Conservation (phyloP, 2,113 vertebrate species). For the Pomatostomus ruficeps region DNA sequence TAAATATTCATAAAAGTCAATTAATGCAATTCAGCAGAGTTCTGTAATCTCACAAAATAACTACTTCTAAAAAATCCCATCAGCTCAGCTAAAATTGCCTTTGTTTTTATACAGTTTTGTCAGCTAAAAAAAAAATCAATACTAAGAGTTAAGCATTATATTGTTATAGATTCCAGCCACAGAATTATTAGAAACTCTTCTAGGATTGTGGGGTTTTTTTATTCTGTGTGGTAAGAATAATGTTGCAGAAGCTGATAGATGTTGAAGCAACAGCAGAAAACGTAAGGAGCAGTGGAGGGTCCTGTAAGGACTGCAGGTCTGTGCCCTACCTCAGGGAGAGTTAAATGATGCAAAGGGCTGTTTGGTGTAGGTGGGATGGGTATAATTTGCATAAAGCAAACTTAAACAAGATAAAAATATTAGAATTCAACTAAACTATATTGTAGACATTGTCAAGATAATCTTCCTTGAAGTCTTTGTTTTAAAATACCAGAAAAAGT, state of each 20-base stretch:
- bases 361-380: neutral
- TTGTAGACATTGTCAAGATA: neutral
- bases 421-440: neutral
- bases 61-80: neutral
- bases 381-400: neutral
- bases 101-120: neutral
- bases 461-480: neutral
- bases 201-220: neutral
- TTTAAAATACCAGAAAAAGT: neutral
- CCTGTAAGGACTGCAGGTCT: neutral
- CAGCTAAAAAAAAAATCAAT: neutral
- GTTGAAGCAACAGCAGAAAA: neutral
- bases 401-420: neutral
- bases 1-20: constrained; percentile 11
- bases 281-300: neutral
- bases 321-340: neutral
- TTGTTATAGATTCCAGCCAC: neutral
- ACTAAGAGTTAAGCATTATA: neutral
- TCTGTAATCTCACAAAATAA: neutral
- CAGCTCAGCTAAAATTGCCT: neutral
- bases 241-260: neutral
- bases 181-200: neutral
- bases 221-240: neutral
- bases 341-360: neutral
- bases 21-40: neutral